phyloP scores from a whole-genome alignment of 1,140 invertebrate genomes.

The Micrasema longulum region DNA sequence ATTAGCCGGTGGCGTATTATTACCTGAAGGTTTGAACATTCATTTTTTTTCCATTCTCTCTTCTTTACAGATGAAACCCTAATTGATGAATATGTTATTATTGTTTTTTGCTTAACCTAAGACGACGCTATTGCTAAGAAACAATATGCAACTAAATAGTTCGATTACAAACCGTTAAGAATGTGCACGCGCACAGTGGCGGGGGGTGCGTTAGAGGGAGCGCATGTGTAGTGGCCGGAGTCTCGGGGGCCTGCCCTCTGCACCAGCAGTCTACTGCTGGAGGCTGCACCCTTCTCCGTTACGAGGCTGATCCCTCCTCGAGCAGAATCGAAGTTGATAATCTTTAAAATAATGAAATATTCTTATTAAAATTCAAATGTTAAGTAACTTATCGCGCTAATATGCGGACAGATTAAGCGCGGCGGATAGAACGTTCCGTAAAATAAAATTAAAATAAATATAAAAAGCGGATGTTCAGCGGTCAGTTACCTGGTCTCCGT shows the following conservation, averaged over 20 bases:
- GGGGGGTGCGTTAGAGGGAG: constrained; percentile 83
- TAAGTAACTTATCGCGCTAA: no score
- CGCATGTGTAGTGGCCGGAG: constrained; percentile 81
- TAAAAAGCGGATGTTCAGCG: no score
- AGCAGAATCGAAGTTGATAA: constrained; percentile 84
- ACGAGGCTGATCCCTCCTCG: constrained; percentile 82
- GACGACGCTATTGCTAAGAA: no score
- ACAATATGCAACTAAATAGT: background rate
- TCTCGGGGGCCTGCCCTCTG: constrained; percentile 80
- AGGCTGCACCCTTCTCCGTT: constrained; percentile 82
- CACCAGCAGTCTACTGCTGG: constrained; percentile 82
- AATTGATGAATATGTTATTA: no score
- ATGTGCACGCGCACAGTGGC: constrained; percentile 83
- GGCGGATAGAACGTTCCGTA: background rate
- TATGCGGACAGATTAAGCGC: no score
- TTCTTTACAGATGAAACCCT: no score
- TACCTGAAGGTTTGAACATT: no score
- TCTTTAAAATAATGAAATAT: constrained; percentile 60
- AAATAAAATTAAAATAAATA: no score
- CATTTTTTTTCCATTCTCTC: no score
- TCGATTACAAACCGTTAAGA: constrained; percentile 74
- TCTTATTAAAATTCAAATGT: background rate
- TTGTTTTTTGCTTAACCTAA: no score
- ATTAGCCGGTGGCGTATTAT: no score
- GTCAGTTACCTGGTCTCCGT: constrained; percentile 68